phyloP scores from a whole-genome alignment of 2,797 vertebrate genomes.

The Triplophysa yarkandensis region DNA sequence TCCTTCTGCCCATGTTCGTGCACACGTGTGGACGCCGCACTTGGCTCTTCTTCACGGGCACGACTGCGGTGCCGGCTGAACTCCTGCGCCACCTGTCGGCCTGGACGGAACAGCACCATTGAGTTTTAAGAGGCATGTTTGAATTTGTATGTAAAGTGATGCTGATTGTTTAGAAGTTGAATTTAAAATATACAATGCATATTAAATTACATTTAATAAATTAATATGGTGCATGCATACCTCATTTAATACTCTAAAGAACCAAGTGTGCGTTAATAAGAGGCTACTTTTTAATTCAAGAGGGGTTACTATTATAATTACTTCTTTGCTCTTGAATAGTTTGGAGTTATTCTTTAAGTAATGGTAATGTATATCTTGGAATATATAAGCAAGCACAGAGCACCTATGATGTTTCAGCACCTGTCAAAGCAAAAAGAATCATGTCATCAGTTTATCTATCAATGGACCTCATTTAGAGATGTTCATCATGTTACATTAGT shows the following conservation, averaged over 20 bases:
- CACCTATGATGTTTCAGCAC: conserved; percentile 24
- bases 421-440: conserved; percentile 28
- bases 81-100: conserved; percentile 46
- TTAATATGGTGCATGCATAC: no score
- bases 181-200: no score
- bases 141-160: no score
- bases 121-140: no score
- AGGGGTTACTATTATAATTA: no score
- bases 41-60: neutral
- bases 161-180: no score
- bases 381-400: neutral
- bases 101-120: neutral
- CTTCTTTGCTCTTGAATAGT: no score
- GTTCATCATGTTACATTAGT: neutral
- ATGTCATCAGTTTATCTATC: conserved; percentile 25
- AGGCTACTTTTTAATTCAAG: no score
- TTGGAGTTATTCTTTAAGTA: no score
- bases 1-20: conserved; percentile 84
- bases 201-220: no score
- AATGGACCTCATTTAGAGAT: conserved; percentile 8
- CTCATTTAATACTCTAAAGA: no score
- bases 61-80: neutral
- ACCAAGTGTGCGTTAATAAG: no score
- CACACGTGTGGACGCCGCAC: neutral
- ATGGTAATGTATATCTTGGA: neutral